A percentile compares a stretch with the other conserved stretches of the same genome.
phyloP scores from a whole-genome alignment of 35 echinoderm and acorn worm genomes.

The Chiridota heheva region DNA sequence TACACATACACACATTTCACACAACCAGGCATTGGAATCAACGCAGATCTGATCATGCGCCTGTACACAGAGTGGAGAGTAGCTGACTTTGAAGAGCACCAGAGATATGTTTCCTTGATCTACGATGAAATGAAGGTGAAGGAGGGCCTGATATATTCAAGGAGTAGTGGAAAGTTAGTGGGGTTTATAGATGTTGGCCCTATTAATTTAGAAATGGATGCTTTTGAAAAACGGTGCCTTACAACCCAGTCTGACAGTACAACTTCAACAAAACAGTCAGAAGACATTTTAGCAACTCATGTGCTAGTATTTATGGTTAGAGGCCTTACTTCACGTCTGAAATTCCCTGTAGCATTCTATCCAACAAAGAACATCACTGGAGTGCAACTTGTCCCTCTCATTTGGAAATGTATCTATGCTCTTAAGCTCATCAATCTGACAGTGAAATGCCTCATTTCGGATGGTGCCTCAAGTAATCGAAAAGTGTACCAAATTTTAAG shows the following conservation, averaged over 20 bases:
- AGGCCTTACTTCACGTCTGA: neutral
- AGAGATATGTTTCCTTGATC: constrained; percentile 19
- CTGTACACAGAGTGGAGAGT: neutral
- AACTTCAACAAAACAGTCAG: too few relatives aligned
- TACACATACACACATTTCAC: constrained; percentile 7
- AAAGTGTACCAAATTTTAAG: too few relatives aligned
- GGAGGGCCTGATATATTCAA: constrained; percentile 13
- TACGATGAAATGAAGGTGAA: constrained; percentile 58
- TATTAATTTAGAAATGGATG: constrained; percentile 11
- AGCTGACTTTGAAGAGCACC: neutral
- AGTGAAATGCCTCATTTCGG: too few relatives aligned
- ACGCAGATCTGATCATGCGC: neutral
- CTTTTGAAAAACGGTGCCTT: constrained; percentile 7
- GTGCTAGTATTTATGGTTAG: constrained; percentile 23
- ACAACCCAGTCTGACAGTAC: too few relatives aligned
- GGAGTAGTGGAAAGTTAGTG: neutral
- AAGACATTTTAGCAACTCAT: constrained; percentile 11
- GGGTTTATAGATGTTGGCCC: constrained; percentile 35
- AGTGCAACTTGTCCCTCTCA: too few relatives aligned
- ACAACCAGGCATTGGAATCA: neutral
- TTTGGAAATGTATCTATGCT: too few relatives aligned
- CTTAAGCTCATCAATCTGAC: too few relatives aligned
- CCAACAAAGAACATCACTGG: too few relatives aligned
- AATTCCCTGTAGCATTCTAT: too few relatives aligned
- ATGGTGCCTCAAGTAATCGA: too few relatives aligned